phyloP scores from a whole-genome alignment of 2,888 invertebrate species.

The Cryptophagus acutangulus region DNA sequence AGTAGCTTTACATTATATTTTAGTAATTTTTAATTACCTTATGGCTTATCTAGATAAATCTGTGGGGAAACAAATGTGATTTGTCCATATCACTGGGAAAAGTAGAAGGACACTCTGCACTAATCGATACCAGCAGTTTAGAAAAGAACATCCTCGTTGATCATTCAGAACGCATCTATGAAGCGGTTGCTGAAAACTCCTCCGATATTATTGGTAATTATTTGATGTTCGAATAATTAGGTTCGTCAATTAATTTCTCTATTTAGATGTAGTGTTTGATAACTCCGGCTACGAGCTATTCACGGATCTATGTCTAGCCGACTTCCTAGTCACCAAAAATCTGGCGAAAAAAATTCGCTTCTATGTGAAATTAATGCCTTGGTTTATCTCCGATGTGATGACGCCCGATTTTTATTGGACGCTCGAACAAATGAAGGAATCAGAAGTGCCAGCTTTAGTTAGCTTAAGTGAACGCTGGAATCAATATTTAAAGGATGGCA shows the following conservation, averaged over 20 bases:
- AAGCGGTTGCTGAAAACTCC: conserved; percentile 38
- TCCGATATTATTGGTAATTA: conserved; percentile 35
- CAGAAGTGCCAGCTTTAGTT: conserved; percentile 35
- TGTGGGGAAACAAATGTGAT: conserved; percentile 97
- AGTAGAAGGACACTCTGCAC: conserved; percentile 53
- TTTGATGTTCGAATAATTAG: conserved; percentile 31
- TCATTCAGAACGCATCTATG: conserved; percentile 56
- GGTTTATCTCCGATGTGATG: conserved; percentile 93
- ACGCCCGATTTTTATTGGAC: conserved; percentile 69
- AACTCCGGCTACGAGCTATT: conserved; percentile 93
- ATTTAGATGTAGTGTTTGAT: conserved; percentile 75
- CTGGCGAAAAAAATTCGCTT: conserved; percentile 68
- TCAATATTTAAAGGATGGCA: conserved; percentile 51
- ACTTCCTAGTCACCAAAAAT: conserved; percentile 62
- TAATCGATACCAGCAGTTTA: conserved; percentile 53
- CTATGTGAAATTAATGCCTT: conserved; percentile 84
- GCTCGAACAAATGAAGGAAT: conserved; percentile 49
- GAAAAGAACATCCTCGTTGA: conserved; percentile 60
- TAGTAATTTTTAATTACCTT: too few relatives aligned
- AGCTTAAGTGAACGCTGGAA: conserved; percentile 58
- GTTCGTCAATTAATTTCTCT: conserved; percentile 10
- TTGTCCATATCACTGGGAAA: conserved; percentile 77
- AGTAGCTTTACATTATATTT: too few relatives aligned
- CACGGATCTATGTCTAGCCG: conserved; percentile 82
- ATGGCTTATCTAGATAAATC: conserved; percentile 61